phyloP scores from a whole-genome alignment of 1,140 invertebrate genomes.

The Orchesella cincta region DNA sequence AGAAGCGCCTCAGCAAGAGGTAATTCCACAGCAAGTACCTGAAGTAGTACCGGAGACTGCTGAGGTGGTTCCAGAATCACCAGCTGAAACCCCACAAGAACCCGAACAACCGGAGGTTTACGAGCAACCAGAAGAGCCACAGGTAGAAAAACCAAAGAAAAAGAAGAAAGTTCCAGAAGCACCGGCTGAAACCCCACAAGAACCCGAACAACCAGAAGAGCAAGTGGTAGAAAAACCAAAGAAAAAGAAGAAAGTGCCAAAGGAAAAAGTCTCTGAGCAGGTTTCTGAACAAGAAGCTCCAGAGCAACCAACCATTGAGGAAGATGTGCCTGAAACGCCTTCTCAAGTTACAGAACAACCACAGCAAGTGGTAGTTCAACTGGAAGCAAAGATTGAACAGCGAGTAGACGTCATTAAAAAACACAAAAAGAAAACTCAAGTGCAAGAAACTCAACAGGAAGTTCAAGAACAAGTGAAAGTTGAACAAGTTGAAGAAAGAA shows the following conservation, averaged over 20 bases:
- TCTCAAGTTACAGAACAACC: slow-evolving; percentile 1
- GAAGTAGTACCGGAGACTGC: too few species aligned
- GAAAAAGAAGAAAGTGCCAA: neutral
- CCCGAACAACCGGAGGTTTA: slow-evolving; percentile 45
- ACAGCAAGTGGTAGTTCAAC: neutral
- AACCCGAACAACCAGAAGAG: too few species aligned
- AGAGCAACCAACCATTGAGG: slow-evolving; percentile 49
- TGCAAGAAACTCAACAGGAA: slow-evolving; percentile 38
- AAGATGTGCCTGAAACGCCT: slow-evolving; percentile 43
- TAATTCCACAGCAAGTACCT: too few species aligned
- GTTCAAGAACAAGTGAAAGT: slow-evolving; percentile 42
- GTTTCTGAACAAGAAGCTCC: slow-evolving; percentile 53
- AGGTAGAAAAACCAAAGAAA: neutral
- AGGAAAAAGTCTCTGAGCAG: neutral
- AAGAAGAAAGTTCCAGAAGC: too few species aligned
- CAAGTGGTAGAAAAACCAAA: too few species aligned
- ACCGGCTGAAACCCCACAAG: too few species aligned
- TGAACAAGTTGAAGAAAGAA: slow-evolving; percentile 52
- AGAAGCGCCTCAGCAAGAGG: slow-evolving; percentile 54
- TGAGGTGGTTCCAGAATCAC: too few species aligned
- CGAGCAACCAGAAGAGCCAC: slow-evolving; percentile 43
- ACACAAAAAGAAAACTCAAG: too few species aligned
- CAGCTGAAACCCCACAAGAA: slow-evolving; percentile 32
- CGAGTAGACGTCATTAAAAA: too few species aligned
- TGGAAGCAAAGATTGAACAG: neutral